These are phyloP conservation scores for Anodontia alba DNA, from an alignment of 2,888 invertebrate species.

Conservation along the genomic window DNA sequence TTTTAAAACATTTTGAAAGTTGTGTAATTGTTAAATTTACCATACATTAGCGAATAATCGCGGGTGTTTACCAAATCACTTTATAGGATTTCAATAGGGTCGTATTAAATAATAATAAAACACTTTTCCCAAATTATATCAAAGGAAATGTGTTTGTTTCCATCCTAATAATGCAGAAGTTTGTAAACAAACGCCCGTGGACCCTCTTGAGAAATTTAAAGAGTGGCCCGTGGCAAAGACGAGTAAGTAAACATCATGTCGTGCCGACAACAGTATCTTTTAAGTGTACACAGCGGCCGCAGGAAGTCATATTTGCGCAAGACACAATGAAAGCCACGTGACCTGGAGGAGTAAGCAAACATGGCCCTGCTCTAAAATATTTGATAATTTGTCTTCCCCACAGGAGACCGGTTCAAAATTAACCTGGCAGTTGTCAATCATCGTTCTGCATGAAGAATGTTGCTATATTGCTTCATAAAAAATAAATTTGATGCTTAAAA, in stretches of 20 bases:
- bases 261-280: constrained; percentile 2
- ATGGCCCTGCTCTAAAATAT: not conserved
- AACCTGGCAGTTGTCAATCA: not conserved
- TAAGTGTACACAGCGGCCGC: constrained; percentile 5
- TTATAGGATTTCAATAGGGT: not conserved
- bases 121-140: not conserved
- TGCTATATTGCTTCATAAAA: no score
- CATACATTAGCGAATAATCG: not conserved
- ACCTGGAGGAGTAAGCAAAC: not conserved
- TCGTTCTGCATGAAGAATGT: no score
- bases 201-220: not conserved
- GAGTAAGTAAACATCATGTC: not conserved
- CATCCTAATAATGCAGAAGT: not conserved
- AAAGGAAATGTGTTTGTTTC: not conserved
- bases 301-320: constrained; percentile 9
- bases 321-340: constrained; percentile 9
- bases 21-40: constrained; percentile 6
- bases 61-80: not conserved
- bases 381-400: not conserved
- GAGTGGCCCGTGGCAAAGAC: not conserved
- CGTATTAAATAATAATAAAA: constrained; percentile 3
- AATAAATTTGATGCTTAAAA: no score
- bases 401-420: not conserved
- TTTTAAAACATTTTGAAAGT: not conserved
- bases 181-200: not conserved